Evolutionary conservation across 1,140 invertebrate genomes (phyloP), one percentile per base, ranked within the genome.

Genomic region (Procambarus virginalis): DNA sequence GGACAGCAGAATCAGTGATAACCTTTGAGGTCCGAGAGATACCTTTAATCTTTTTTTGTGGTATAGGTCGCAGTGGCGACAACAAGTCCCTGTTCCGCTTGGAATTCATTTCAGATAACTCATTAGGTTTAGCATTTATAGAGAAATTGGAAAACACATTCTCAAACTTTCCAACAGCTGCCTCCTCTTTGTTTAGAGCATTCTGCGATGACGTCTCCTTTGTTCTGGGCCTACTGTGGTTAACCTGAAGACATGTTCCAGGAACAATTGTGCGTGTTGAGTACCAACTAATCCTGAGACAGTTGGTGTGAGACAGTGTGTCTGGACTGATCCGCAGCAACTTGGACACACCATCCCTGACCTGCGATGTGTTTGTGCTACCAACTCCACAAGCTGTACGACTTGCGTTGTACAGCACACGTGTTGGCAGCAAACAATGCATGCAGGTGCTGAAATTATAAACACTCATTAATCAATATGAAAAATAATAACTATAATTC

Each of bases 381-480:
- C 22, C 58, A 12, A 34, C 3, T 68, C 64, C 60, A 70, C 55
- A 46, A 68, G 82, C 68, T 51, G 64, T 17, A 49, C 82, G 70
- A 75, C 82, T 70, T n/a, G 64, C 70, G 22, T 64, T 75, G 82
- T 84, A 84, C 48, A 84, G 64, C 70, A 70, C 48, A 49, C 79
- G 79, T 12, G 79, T 81, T 20, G 82, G 51, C 70, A 84, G 68
- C 82, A 45, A 84, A 51, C 82, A 75, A 84, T 75, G 68, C 82
- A 84, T 84, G 70, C 82, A 84, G 82, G 70, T 73, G 82, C 82
- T 84, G 82, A 80, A 80, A 80, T 34, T 2, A 20, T 10, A 73
- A 73, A 64, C 3, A 64, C 4, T 20, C 14, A 17, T 64, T 64
- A 64, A 17, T 4, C 4, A 64, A 64, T 17, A 64, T 5, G 17